Percentiles rank a stretch among this genome's conserved stretches.
phyloP scores from a whole-genome alignment of 2,113 vertebrate genomes.

The Apteryx mantelli region DNA sequence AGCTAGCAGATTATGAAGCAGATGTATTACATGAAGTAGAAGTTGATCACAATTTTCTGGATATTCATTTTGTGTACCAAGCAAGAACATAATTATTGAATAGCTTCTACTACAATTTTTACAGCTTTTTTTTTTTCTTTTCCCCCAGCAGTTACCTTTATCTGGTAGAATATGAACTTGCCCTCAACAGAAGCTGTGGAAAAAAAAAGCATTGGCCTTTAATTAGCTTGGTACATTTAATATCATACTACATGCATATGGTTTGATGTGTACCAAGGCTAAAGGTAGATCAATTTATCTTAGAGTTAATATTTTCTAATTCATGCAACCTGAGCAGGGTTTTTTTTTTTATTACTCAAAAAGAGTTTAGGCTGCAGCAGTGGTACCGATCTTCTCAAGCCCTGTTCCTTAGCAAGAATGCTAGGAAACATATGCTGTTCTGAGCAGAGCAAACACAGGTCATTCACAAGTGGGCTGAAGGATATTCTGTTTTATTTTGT shows the following conservation, averaged over 20 bases:
- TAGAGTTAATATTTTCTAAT: neutral
- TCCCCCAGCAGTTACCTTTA: neutral
- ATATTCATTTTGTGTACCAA: neutral
- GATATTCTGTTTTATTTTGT: neutral
- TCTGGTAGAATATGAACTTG: neutral
- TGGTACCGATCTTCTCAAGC: neutral
- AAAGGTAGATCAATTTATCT: neutral
- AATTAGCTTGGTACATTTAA: neutral
- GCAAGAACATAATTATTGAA: neutral
- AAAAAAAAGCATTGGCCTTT: neutral
- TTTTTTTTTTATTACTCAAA: neutral
- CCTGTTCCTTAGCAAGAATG: neutral
- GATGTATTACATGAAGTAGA: conserved; percentile 23
- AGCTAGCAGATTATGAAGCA: conserved; percentile 24
- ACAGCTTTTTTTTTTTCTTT: neutral
- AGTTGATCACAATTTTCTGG: conserved; percentile 28
- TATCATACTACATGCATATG: neutral
- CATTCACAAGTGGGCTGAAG: neutral
- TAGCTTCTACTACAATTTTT: neutral
- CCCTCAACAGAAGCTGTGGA: neutral
- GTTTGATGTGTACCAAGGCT: neutral
- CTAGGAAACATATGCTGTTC: neutral
- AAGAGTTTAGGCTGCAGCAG: neutral
- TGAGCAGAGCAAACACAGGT: neutral
- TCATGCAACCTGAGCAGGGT: neutral